Conservation (phyloP, 2,888 invertebrate species). For the Phyllotreta striolata region DNA sequence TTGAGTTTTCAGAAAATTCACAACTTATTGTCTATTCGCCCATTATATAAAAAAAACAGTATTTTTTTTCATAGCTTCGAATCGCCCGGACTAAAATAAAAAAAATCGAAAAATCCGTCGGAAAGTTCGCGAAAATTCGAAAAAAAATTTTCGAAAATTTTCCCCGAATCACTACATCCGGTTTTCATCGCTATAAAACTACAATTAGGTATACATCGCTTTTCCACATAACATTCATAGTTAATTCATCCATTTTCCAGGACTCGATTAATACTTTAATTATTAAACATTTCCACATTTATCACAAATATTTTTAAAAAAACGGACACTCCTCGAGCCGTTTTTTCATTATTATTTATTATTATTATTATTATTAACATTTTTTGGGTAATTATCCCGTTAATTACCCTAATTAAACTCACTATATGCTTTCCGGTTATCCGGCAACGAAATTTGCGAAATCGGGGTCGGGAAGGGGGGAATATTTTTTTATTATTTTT, state of each 20-base stretch:
- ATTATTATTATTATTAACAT: too few species aligned
- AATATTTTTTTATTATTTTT: too few species aligned
- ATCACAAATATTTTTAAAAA: conserved; percentile 42
- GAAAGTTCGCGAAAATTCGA: too few species aligned
- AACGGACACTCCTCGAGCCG: conserved; percentile 1
- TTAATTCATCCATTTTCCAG: conserved; percentile 23
- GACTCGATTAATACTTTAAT: conserved; percentile 35
- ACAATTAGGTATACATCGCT: conserved; percentile 15
- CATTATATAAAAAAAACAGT: too few species aligned
- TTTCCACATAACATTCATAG: conserved; percentile 20
- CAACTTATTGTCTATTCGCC: too few species aligned
- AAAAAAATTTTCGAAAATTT: not conserved
- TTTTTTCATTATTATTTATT: too few species aligned
- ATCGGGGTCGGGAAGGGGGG: too few species aligned
- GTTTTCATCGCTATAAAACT: conserved; percentile 14
- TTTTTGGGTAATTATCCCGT: conserved; percentile 5
- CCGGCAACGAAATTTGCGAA: not conserved
- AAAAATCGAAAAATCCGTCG: not conserved
- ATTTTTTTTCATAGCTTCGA: too few species aligned
- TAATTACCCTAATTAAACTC: conserved; percentile 24
- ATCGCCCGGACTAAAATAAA: not conserved
- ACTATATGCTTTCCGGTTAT: conserved; percentile 11
- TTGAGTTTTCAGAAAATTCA: not conserved
- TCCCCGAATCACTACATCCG: not conserved
- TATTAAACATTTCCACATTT: conserved; percentile 39